phyloP scores from a whole-genome alignment of 2,113 vertebrate genomes.

The Podarcis muralis region DNA sequence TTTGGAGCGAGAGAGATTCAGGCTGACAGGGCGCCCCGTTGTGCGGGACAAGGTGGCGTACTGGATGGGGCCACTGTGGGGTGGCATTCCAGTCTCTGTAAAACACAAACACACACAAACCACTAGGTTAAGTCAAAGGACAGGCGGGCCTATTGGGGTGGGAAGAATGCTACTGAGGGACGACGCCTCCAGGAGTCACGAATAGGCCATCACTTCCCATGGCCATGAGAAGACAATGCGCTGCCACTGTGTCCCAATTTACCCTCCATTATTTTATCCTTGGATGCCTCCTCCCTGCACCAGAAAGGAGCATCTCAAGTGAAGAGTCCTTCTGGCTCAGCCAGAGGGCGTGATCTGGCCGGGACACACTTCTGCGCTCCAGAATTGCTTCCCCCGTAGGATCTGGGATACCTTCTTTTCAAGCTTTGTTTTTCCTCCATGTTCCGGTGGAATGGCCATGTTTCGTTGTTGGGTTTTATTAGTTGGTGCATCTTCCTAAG shows the following conservation, averaged over 20 bases:
- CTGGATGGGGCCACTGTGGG: slow-evolving; percentile 79
- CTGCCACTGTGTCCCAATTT: too few relatives aligned
- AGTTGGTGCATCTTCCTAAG: neutral
- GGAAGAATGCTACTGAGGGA: neutral
- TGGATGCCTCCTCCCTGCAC: neutral
- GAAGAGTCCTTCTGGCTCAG: neutral
- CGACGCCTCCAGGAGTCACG: neutral
- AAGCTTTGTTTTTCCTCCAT: neutral
- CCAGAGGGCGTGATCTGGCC: too few relatives aligned
- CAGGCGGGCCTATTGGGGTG: neutral
- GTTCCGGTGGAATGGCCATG: neutral
- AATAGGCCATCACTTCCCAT: neutral
- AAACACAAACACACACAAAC: neutral
- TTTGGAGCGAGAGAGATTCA: slow-evolving; percentile 86
- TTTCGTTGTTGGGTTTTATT: neutral
- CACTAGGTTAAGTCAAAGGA: slow-evolving; percentile 10
- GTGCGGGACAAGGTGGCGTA: slow-evolving; percentile 84
- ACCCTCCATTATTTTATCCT: neutral
- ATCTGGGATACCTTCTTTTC: neutral
- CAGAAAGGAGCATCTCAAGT: neutral
- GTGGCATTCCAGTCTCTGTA: slow-evolving; percentile 41
- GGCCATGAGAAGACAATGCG: neutral
- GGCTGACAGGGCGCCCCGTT: slow-evolving; percentile 80
- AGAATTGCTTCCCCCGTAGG: neutral
- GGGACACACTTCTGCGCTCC: neutral